Evolutionary conservation across 2,888 invertebrate genomes (phyloP).

Genomic region (Orthosia incerta): DNA sequence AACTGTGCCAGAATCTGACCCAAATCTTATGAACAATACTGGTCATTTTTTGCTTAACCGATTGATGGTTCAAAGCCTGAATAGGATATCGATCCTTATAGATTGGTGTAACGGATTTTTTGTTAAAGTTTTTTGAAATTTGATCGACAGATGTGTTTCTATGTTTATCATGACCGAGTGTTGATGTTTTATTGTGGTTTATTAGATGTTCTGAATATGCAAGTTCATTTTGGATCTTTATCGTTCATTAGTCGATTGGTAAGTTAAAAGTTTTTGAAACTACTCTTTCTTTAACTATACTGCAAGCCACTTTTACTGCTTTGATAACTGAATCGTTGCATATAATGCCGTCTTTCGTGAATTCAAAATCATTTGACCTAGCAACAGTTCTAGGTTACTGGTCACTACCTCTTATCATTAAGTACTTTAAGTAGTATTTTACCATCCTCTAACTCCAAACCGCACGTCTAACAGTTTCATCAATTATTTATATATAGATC

Average conservation of each 20-base stretch:
- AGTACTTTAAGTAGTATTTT: neutral
- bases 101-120: conserved; percentile 61
- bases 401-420: neutral
- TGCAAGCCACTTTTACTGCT: neutral
- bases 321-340: neutral
- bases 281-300: neutral
- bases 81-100: conserved; percentile 59
- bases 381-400: neutral
- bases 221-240: conserved; percentile 31
- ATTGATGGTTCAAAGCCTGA: conserved; percentile 47
- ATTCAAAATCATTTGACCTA: neutral
- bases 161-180: conserved; percentile 16
- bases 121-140: conserved; percentile 11
- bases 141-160: conserved; percentile 38
- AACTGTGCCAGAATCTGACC: conserved; percentile 63
- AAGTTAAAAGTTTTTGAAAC: neutral
- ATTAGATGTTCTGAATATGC: conserved; percentile 12
- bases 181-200: conserved; percentile 35
- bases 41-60: conserved; percentile 61
- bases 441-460: neutral
- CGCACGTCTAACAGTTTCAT: neutral
- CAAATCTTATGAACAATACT: conserved; percentile 66
- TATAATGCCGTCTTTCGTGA: neutral
- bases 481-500: neutral
- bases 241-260: conserved; percentile 16